A percentile compares a stretch with the other conserved stretches of the same genome.
These are phyloP conservation scores for Holacanthella duospinosa DNA, from an alignment of 2,888 invertebrate species.

Conservation along the genomic window DNA sequence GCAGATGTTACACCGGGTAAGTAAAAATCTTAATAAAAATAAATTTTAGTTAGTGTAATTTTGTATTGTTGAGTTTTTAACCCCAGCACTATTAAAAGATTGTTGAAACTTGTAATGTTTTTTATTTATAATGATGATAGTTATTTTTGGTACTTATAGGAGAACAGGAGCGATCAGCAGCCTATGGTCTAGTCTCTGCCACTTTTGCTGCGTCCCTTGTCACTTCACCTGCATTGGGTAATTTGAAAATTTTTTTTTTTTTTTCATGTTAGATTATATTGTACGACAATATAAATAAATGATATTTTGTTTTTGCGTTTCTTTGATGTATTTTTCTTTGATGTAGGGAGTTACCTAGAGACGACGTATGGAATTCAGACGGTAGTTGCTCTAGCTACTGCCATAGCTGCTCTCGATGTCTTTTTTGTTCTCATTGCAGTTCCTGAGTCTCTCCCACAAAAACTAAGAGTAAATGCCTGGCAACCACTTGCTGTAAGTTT, in stretches of 20 bases:
- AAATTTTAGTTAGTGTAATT: no score
- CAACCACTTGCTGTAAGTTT: constrained; percentile 73
- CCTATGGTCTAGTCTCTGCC: constrained; percentile 94
- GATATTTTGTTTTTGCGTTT: no score
- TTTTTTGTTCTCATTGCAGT: constrained; percentile 97
- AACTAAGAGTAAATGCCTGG: constrained; percentile 62
- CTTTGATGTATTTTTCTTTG: neutral
- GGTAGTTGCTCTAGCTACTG: constrained; percentile 89
- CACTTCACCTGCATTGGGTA: constrained; percentile 90
- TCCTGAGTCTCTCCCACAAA: constrained; percentile 95
- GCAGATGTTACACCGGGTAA: constrained; percentile 75
- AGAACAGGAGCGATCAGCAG: constrained; percentile 84
- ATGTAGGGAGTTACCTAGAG: constrained; percentile 58
- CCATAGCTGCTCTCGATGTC: constrained; percentile 89
- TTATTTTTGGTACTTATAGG: constrained; percentile 45
- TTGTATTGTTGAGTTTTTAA: no score
- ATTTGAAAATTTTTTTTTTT: no score
- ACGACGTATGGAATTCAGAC: constrained; percentile 69
- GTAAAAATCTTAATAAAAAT: no score
- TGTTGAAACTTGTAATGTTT: neutral
- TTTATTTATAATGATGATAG: neutral
- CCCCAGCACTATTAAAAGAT: neutral
- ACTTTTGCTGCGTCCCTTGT: constrained; percentile 99
- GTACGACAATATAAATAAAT: no score
- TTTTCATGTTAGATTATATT: no score